Evolutionary conservation across 2,113 vertebrate species (phyloP).

Genomic region (Falco punctatus): DNA sequence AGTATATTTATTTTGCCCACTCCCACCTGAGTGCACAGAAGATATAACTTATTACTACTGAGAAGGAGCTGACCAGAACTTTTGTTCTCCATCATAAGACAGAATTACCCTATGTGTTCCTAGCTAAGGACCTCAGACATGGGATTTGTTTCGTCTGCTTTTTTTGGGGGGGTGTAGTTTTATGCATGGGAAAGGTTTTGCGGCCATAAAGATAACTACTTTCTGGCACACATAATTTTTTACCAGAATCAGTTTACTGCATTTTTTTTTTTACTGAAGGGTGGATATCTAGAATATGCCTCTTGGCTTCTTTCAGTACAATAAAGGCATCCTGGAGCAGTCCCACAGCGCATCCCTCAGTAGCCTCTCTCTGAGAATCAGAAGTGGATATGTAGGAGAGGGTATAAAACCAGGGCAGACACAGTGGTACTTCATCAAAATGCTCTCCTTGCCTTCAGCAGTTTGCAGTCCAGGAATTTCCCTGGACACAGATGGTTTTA

Average conservation of each 20-base stretch:
- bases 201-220: not conserved
- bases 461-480: not conserved
- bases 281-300: not conserved
- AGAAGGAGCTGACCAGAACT: not conserved
- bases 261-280: not conserved
- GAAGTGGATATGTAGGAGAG: not conserved
- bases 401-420: not conserved
- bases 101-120: not conserved
- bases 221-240: not conserved
- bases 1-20: not conserved
- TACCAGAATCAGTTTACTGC: not conserved
- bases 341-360: fast-evolving
- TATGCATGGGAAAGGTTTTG: not conserved
- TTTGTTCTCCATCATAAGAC: not conserved
- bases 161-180: not conserved
- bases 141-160: fast-evolving
- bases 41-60: not conserved
- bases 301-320: not conserved
- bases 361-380: not conserved
- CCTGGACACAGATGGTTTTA: constrained; percentile 25
- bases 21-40: not conserved
- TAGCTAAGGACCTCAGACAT: not conserved
- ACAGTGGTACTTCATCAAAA: not conserved
- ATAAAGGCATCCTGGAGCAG: not conserved
- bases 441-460: not conserved